Evolutionary conservation across 2,113 vertebrate genomes (phyloP).

Genomic region (Percina caprodes): DNA sequence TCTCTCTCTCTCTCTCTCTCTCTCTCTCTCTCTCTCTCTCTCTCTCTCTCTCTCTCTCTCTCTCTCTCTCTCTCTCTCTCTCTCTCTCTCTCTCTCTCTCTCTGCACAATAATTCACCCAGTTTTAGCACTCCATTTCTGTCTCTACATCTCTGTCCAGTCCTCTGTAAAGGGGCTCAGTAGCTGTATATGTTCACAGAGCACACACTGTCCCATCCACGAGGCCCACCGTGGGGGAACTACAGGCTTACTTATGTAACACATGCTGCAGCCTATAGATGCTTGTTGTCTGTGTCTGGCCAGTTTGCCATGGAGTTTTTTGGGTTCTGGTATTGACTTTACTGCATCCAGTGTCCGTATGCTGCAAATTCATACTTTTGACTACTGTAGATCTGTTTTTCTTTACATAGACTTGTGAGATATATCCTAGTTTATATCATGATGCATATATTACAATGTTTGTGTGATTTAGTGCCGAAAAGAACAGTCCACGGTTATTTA

Average conservation of each 20-base stretch:
- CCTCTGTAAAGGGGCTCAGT: conserved; percentile 25
- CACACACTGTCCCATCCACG: conserved; percentile 56
- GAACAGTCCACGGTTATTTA: background rate
- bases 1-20: no score
- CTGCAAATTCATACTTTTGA: background rate
- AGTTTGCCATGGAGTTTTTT: conserved; percentile 18
- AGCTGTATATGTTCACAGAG: conserved; percentile 55
- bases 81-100: no score
- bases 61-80: no score
- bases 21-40: no score
- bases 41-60: no score
- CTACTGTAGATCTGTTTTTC: background rate
- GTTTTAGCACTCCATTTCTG: conserved; percentile 34
- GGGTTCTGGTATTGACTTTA: conserved; percentile 7
- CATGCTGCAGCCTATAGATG: conserved; percentile 44
- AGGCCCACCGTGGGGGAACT: conserved; percentile 59
- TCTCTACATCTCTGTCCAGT: conserved; percentile 28
- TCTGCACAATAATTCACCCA: conserved; percentile 20
- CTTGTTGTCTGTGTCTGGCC: conserved; percentile 45
- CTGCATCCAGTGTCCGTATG: background rate
- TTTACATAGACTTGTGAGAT: background rate
- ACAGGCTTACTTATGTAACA: conserved; percentile 56
- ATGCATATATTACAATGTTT: no score
- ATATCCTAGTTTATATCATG: background rate
- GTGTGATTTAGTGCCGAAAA: background rate